Evolutionary conservation across 2,113 vertebrate species (phyloP).

Genomic region (Macquaria ambigua): DNA sequence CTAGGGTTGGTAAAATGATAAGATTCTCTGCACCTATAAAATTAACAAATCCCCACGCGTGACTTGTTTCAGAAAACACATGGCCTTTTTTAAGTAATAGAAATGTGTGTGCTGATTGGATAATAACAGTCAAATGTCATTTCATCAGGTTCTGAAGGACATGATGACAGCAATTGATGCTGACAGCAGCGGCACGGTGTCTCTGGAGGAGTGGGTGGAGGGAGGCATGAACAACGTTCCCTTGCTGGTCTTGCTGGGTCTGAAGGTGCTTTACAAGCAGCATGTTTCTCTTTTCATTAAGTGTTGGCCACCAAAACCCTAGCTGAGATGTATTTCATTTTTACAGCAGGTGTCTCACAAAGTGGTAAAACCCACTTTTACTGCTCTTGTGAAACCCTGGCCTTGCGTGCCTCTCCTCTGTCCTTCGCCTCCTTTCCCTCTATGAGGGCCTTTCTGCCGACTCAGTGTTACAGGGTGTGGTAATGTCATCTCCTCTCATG

Average conservation of each 20-base stretch:
- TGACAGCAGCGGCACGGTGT: slow-evolving; percentile 92
- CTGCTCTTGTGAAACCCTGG: slow-evolving; percentile 35
- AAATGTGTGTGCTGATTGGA: slow-evolving; percentile 19
- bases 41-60: not conserved
- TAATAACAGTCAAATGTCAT: slow-evolving; percentile 39
- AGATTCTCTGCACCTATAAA: not conserved
- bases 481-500: slow-evolving; percentile 64
- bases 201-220: slow-evolving; percentile 92
- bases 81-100: not conserved
- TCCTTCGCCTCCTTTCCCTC: slow-evolving; percentile 42
- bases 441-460: slow-evolving; percentile 51
- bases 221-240: slow-evolving; percentile 94
- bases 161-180: slow-evolving; percentile 96
- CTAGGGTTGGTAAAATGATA: slow-evolving; percentile 19
- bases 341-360: slow-evolving; percentile 43
- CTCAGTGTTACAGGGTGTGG: slow-evolving; percentile 70
- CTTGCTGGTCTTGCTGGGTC: slow-evolving; percentile 91
- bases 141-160: slow-evolving; percentile 90
- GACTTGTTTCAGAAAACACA: not conserved
- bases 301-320: not conserved
- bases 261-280: slow-evolving; percentile 82
- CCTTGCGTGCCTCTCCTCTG: slow-evolving; percentile 37
- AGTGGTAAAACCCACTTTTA: slow-evolving; percentile 34
- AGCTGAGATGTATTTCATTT: slow-evolving; percentile 31
- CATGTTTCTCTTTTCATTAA: not conserved